A percentile compares a stretch with the other conserved stretches of the same genome.
phyloP scores from a whole-genome alignment of 1,140 invertebrate genomes.

The Gonioctena quinquepunctata region DNA sequence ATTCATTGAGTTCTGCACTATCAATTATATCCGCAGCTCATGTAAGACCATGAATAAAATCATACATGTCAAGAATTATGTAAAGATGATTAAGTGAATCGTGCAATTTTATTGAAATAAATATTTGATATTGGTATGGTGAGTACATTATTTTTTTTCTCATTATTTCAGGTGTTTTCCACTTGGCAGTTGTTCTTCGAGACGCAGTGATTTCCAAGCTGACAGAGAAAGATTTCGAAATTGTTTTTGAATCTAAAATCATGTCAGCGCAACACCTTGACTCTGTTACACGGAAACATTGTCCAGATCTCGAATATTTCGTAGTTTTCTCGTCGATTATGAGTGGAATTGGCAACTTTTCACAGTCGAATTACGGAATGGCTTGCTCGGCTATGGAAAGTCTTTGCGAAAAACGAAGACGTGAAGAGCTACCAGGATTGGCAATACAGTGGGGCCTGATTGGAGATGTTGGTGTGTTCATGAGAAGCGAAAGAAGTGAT shows the following conservation, averaged over 20 bases:
- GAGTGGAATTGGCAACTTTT: constrained; percentile 74
- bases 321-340: constrained; percentile 77
- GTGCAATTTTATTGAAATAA: too few relatives aligned
- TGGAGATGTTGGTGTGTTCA: constrained; percentile 67
- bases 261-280: constrained; percentile 81
- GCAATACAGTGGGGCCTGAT: constrained; percentile 74
- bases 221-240: constrained; percentile 75
- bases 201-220: constrained; percentile 90
- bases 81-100: too few relatives aligned
- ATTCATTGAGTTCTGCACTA: too few relatives aligned
- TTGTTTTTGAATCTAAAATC: constrained; percentile 78
- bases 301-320: constrained; percentile 52
- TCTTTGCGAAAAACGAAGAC: constrained; percentile 65
- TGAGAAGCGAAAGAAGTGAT: too few relatives aligned
- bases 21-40: too few relatives aligned
- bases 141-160: not conserved
- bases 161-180: constrained; percentile 79
- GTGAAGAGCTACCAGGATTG: constrained; percentile 64
- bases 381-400: constrained; percentile 74
- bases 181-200: constrained; percentile 85
- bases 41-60: too few relatives aligned
- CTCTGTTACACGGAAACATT: constrained; percentile 58
- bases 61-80: too few relatives aligned
- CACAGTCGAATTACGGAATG: constrained; percentile 82
- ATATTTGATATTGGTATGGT: too few relatives aligned